Evolutionary conservation across 37 sponge, comb jelly and placozoan genomes (phyloP), one percentile per base, ranked within the genome.

Genomic region (Agelas oroides): DNA sequence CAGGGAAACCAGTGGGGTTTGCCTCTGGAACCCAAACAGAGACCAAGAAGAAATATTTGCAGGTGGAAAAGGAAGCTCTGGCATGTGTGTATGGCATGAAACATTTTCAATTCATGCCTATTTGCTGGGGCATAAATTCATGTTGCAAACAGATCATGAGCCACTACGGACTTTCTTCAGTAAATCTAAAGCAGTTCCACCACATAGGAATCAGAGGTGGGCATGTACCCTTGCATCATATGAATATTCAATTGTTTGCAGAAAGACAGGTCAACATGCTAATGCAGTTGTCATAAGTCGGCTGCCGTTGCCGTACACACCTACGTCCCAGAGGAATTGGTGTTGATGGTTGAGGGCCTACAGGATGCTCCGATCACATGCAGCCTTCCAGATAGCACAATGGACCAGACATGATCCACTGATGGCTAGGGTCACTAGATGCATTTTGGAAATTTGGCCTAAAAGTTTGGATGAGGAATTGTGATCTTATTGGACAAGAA

Each of bases 211-310:
- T 16, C 81, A 67, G 70, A 15, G 79, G 0, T 78, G 79, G 79
- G 79, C 79, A 38, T 31, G 19, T 1, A 33, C 19, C 30, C 36
- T 79, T 15, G 28, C 71, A 53, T 1, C 70, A 17, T 81, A 81
- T 58, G 71, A 81, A 35, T 81, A 81, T 59, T 5, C 58, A n/a
- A 81, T 81, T 21, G 46, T 25, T 11, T 66, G 33, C 23, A 65
- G 71, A 70, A 18, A 70, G n/a, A 66, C 68, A 2, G 21, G 30
- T 23, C 31, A 79, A 40, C 80, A 79, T 65, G n/a, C 52, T 27
- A 65, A 79, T 18, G 65, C 80, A 25, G 80, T 65, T 64, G 80
- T 53, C 19, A 14, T 79, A 3, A 79, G 67, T 65, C 8, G 80
- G 28, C 30, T 79, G 28, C 80, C 80, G 1, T 41, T 79, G 27